Conservation (phyloP, 2,888 invertebrate genomes). For the Trachelus tabidus region DNA sequence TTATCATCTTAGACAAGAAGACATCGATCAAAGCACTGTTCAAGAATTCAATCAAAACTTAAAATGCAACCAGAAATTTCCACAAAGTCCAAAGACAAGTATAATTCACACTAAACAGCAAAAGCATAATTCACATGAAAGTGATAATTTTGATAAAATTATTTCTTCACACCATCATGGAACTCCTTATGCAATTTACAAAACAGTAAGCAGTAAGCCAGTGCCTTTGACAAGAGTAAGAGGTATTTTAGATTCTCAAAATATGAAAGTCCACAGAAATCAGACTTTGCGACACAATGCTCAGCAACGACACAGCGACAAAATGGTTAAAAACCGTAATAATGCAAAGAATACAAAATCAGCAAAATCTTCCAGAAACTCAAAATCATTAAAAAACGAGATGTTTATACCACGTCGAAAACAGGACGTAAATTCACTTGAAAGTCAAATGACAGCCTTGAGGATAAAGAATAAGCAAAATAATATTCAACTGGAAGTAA, state of each 20-base stretch:
- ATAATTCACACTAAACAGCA: neutral
- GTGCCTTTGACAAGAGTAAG: neutral
- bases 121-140: neutral
- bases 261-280: neutral
- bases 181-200: neutral
- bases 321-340: neutral
- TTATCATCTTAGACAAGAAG: neutral
- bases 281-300: neutral
- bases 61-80: neutral
- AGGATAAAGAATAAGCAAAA: conserved; percentile 30
- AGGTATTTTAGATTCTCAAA: neutral
- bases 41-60: neutral
- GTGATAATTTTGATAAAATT: neutral
- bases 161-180: neutral
- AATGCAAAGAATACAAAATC: neutral
- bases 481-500: conserved; percentile 13
- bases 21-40: neutral
- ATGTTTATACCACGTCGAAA: conserved; percentile 14
- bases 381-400: conserved; percentile 8
- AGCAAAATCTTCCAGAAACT: neutral
- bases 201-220: neutral
- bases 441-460: conserved; percentile 20
- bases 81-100: neutral
- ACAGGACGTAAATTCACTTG: conserved; percentile 13
- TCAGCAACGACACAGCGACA: neutral